A percentile compares a stretch with the other conserved stretches of the same genome.
phyloP scores from a whole-genome alignment of 64 coral and sea anemone genomes.

The Cladopsammia gracilis region DNA sequence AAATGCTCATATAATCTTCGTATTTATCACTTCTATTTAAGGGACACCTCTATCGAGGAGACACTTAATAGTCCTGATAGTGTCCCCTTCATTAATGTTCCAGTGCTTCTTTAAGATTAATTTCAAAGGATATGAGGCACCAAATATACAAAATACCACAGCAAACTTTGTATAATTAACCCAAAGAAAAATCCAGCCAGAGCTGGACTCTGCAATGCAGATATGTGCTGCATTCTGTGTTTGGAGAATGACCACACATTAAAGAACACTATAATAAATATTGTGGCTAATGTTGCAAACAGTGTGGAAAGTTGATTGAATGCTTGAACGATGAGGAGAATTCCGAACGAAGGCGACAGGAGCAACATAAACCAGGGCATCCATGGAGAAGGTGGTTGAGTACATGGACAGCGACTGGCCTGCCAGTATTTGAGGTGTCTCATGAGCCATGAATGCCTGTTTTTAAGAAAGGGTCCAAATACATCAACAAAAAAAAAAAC shows the following conservation, averaged over 20 bases:
- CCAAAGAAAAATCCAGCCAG: conserved; percentile 95
- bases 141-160: conserved; percentile 77
- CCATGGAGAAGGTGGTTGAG: conserved; percentile 68
- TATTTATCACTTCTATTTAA: too few species aligned
- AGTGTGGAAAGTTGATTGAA: conserved; percentile 51
- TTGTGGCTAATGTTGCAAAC: conserved; percentile 44
- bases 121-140: conserved; percentile 93
- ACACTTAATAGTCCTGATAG: too few species aligned
- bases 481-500: too few species aligned
- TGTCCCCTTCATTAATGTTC: too few species aligned
- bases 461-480: neutral
- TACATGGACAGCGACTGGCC: conserved; percentile 58
- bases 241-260: conserved; percentile 73
- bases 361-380: conserved; percentile 86
- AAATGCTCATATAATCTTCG: too few species aligned
- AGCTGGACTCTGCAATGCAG: conserved; percentile 76
- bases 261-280: conserved; percentile 47
- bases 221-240: conserved; percentile 88
- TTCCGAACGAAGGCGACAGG: conserved; percentile 50
- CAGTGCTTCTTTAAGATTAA: neutral
- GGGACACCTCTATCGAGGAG: too few species aligned
- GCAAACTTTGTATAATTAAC: conserved; percentile 77
- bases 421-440: conserved; percentile 85
- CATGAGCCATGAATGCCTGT: conserved; percentile 77
- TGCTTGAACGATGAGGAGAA: conserved; percentile 60